Evolutionary conservation across 2,888 invertebrate species (phyloP), one percentile per base, ranked within the genome.

Genomic region (Colostygia pectinataria): DNA sequence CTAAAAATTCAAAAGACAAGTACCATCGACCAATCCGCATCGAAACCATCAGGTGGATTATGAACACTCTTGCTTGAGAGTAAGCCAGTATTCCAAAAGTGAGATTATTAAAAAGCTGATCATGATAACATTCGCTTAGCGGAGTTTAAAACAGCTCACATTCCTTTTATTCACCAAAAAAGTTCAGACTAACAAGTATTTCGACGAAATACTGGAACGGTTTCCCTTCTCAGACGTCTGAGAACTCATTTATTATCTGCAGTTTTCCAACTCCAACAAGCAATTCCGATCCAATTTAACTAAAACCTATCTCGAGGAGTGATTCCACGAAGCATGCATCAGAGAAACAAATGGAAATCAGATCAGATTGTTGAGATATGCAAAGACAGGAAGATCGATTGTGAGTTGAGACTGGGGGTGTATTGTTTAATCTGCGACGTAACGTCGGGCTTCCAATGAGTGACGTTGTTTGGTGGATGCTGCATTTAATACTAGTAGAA

Each of bases 341-440:
- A 31, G 31, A 37, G 40, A 41, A 41, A 51, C 37, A 45, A 44
- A 51, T 41, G 41, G 41, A 45, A 51, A 37, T 41, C 44, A 37
- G 40, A 42, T 45, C 32, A 32, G 44, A 50, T 40, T 42, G 42
- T 44, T 41, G 27, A 51, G 51, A 51, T 51, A 51, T 37, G 41
- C 45, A 37, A 28, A 40, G 50, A 47, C 46, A 34, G 28, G 28
- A 36, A 41, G 47, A 48, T 48, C 41, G 31, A 48, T 48, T 24
- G 47, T 10, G 29, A 20, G 41, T 48, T 24, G 47, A 10, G 29
- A 20, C 1, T 18, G 12, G 6, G 20, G 20, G 5, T 20, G 8
- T 4, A n/a, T 25, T 31, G 18, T 37, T 8, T 27, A 34, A 34
- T 34, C 43, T 43, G 32, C 32, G 25, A 14, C 9, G 29, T 39